Base-by-base conservation (phyloP, 2,113 vertebrate species). In the Reinhardtius hippoglossoides region DNA sequence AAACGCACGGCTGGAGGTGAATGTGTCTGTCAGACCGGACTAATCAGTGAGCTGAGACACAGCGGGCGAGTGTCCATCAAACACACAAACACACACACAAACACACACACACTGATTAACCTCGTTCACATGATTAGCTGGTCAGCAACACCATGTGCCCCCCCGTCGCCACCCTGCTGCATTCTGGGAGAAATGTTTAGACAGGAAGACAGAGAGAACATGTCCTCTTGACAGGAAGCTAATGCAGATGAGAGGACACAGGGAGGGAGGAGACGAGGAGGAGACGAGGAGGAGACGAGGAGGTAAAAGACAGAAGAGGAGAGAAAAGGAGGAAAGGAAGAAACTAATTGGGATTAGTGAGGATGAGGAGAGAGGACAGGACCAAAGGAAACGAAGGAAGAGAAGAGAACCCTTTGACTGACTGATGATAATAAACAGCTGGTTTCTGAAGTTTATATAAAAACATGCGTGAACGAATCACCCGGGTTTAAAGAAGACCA, bases 41-140 rank as follows among this genome's bases (percentile, higher is more conserved):
- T 90, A 88, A 90, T 90, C 74, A 55, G 77, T 81, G 78, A 80
- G 78, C 78, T 61, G 27, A 65, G 69, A 72, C 84, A 37, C 87
- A 83, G 80, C 74, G 0, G 69, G 82, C 7, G 3, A 21, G 55
- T 35, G 85, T 74, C 77, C 4, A 8, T 63, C 75, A 59, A 4
- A 66, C 62, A 48, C 59, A 59, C 57, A 26, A 18, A 60, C 35
- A 56, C 59, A 58, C 57, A 26, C 14, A 60, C 31, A 60, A 24
- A 56, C 59, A 58, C 57, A 26, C 14, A 60, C 31, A 56, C 62
- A 50, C 48, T 23, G n/a, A 56, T 40, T 64, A 20, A 56, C 50
- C 35, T 58, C 27, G 44, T 52, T n/a, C 20, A n/a, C 50, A 52
- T 46, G 50, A 52, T 52, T 20, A n/a, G 20, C 50, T 5, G 50